phyloP scores from a whole-genome alignment of 2,888 invertebrate genomes.

The Parasteatoda lunata region DNA sequence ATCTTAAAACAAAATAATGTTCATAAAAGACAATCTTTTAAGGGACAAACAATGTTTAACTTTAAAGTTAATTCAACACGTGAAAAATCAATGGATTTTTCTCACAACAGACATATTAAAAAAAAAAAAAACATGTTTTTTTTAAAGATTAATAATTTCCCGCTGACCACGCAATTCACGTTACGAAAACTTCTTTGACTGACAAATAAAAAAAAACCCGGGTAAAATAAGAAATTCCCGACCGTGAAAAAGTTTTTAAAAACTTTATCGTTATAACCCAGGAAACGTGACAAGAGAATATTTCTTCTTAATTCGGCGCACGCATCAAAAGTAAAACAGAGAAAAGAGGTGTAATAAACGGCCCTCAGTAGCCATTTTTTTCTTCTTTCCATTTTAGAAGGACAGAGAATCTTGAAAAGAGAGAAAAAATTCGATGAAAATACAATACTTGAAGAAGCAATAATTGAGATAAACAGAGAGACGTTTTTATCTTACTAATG shows the following conservation, averaged over 20 bases:
- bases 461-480: conserved; percentile 54
- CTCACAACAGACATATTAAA: no score
- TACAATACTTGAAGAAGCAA: conserved; percentile 54
- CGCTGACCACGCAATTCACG: no score
- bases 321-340: conserved; percentile 17
- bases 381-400: not conserved
- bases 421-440: conserved; percentile 47
- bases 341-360: conserved; percentile 22
- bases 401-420: not conserved
- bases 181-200: no score
- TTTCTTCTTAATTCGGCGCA: conserved; percentile 9
- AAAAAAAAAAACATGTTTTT: no score
- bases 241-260: not conserved
- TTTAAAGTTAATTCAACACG: no score
- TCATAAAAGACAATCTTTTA: no score
- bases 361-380: not conserved
- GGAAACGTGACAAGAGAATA: conserved; percentile 12
- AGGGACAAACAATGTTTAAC: no score
- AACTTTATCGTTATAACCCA: conserved; percentile 19
- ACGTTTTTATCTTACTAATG: conserved; percentile 49
- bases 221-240: no score
- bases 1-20: no score
- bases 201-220: no score
- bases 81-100: no score
- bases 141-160: no score